Base-by-base conservation (phyloP, 2,113 vertebrate genomes). In the Lagopus muta region DNA sequence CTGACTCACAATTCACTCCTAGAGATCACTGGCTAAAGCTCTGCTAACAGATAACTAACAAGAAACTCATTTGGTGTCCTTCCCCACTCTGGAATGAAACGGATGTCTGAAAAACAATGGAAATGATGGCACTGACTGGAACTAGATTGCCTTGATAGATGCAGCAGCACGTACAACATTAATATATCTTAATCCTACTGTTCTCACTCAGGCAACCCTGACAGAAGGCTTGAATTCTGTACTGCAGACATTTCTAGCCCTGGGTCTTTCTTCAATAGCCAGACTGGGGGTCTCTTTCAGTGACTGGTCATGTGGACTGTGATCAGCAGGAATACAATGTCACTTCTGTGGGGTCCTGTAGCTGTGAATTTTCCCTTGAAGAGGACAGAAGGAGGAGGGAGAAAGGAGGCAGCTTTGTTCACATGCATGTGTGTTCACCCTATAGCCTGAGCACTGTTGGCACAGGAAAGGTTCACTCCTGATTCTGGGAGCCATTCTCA, bases 21-120 rank as follows among this genome's bases (percentile, higher is more conserved):
- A 87, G 94, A 95, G 60, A 71, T 80, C 72, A 88, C 70, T 81
- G 79, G 80, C 89, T 89, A 48, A 86, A 91, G 61, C 40, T 30
- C 52, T 82, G n/a, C 61, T 67, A 81, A 65, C 20, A 65, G 84
- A 60, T 95, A 90, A 74, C 93, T 71, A 91, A 80, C 34, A 83
- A 88, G 87, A 80, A 93, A 86, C 55, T 27, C 47, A 84, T 67
- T 4, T 89, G 72, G 89, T 91, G 92, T 92, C 79, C 55, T 89
- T 93, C 52, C 48, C 89, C 40, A 28, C 22, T 40, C 82, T 92
- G 93, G 88, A 78, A 83, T 34, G 76, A 61, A 81, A 28, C 1
- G 4, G 50, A 55, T 28, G 69, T 58, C 61, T 86, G 83, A 20
- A 78, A 81, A 95, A 95, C 91, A 96, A 96, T 94, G 69, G 89